phyloP scores from a whole-genome alignment of 1,140 invertebrate genomes.

The Danaus melanippus region DNA sequence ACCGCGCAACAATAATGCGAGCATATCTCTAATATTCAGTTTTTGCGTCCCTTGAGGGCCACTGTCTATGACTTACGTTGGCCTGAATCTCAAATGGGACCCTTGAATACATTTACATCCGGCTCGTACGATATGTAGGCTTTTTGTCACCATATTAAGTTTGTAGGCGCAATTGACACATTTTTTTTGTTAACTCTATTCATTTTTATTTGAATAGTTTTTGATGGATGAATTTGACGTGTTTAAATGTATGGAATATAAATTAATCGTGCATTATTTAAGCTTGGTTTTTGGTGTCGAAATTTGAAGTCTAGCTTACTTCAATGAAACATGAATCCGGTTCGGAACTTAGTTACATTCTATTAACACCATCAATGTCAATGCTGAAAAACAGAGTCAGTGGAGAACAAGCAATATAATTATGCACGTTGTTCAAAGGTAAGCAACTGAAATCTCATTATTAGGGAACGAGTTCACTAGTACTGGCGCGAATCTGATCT shows the following conservation, averaged over 20 bases:
- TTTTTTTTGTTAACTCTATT: slow-evolving; percentile 1
- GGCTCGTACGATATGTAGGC: slow-evolving; percentile 46
- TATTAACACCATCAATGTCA: too few relatives aligned
- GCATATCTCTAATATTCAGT: slow-evolving; percentile 69
- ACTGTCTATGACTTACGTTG: slow-evolving; percentile 59
- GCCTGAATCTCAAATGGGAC: slow-evolving; percentile 49
- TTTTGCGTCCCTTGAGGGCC: slow-evolving; percentile 54
- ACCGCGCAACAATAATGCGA: slow-evolving; percentile 49
- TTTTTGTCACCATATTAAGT: slow-evolving; percentile 58
- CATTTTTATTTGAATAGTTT: too few relatives aligned
- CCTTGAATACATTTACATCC: slow-evolving; percentile 55
- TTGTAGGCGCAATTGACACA: slow-evolving; percentile 1
- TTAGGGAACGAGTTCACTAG: slow-evolving; percentile 37
- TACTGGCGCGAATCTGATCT: slow-evolving; percentile 49
- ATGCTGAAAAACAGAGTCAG: too few relatives aligned
- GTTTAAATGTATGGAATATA: too few relatives aligned
- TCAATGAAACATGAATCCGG: too few relatives aligned
- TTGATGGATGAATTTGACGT: too few relatives aligned
- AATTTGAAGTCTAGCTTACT: too few relatives aligned
- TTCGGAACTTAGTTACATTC: too few relatives aligned
- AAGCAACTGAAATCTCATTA: slow-evolving; percentile 33
- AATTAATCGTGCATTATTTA: too few relatives aligned
- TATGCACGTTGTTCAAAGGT: slow-evolving; percentile 13
- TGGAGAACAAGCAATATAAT: slow-evolving; percentile 1
- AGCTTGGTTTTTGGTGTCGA: too few relatives aligned